Base-by-base conservation (phyloP, 1,140 invertebrate species). In the Copidosoma floridanum region DNA sequence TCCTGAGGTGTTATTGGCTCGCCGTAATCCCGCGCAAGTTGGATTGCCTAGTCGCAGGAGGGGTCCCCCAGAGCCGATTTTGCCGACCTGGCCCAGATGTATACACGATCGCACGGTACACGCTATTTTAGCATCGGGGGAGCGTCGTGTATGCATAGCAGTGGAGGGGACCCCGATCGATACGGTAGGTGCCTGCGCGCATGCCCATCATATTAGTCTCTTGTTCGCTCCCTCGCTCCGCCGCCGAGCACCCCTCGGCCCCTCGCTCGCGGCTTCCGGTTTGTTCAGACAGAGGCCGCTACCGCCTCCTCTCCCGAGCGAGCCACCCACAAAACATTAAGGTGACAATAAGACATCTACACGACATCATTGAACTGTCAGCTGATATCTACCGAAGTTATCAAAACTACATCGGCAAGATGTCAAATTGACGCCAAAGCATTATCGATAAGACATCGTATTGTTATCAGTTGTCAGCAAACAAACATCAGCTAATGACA, bases 21-120 rank as follows among this genome's bases (percentile, higher is more conserved):
- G 2, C 41, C 41, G n/a, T 12, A 46, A 21, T n/a, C n/a, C 3
- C 20, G 20, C 50, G 35, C 23, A 48, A 44, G 26, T 78, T 73
- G 68, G 74, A 68, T 77, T 74, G 75, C 75, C 70, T 74, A 71
- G 71, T 70, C 70, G 68, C 71, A 76, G 74, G 74, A 71, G 69
- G 66, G 51, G 46, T 6, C 29, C n/a, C n/a, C n/a, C n/a, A n/a
- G n/a, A n/a, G n/a, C n/a, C n/a, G n/a, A n/a, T n/a, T n/a, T n/a
- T n/a, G n/a, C n/a, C n/a, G n/a, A n/a, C n/a, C n/a, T n/a, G n/a
- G n/a, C n/a, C n/a, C n/a, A n/a, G n/a, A n/a, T n/a, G n/a, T n/a
- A n/a, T n/a, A n/a, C 61, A 63, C 61, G 62, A 59, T 51, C 52
- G 57, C 64, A 68, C 66, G n/a, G n/a, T n/a, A 65, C 56, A 63